A percentile compares a stretch with the other conserved stretches of the same genome.
phyloP scores from a whole-genome alignment of 92 coral and sea anemone species.

The Meandrina meandrites region DNA sequence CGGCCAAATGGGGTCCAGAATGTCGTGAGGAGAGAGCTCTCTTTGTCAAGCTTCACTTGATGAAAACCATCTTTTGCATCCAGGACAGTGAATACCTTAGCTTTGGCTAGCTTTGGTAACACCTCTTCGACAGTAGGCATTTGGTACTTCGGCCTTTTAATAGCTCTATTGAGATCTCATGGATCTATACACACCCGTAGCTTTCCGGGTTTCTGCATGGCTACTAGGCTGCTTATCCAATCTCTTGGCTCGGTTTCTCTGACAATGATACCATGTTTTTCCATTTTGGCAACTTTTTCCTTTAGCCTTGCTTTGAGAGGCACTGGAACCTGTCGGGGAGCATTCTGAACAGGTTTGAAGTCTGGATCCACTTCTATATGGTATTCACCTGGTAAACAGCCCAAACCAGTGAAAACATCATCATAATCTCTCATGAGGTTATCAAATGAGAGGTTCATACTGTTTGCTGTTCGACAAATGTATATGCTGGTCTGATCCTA shows the following conservation, averaged over 20 bases:
- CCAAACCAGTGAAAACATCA: neutral
- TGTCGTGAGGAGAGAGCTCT: too few relatives aligned
- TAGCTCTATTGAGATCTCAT: neutral
- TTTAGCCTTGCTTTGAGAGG: constrained; percentile 15
- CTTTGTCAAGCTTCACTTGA: too few relatives aligned
- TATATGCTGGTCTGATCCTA: neutral
- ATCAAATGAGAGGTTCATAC: neutral
- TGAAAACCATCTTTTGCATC: neutral
- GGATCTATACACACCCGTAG: constrained; percentile 4
- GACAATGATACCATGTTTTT: neutral
- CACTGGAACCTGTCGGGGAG: constrained; percentile 19
- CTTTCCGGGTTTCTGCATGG: constrained; percentile 1
- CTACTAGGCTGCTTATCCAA: neutral
- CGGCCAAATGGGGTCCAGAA: constrained; percentile 8
- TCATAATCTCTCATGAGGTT: neutral
- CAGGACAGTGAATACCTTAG: constrained; percentile 5
- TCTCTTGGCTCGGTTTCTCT: too few relatives aligned
- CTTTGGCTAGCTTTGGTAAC: constrained; percentile 16
- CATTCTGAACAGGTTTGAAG: neutral
- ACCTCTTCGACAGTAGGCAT: constrained; percentile 12
- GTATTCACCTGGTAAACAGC: neutral
- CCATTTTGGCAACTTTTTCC: neutral
- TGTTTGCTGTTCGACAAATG: neutral
- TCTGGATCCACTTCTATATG: neutral
- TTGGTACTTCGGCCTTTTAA: constrained; percentile 21